Base-by-base conservation (phyloP, 2,113 vertebrate genomes). In the Leucopsar rothschildi region DNA sequence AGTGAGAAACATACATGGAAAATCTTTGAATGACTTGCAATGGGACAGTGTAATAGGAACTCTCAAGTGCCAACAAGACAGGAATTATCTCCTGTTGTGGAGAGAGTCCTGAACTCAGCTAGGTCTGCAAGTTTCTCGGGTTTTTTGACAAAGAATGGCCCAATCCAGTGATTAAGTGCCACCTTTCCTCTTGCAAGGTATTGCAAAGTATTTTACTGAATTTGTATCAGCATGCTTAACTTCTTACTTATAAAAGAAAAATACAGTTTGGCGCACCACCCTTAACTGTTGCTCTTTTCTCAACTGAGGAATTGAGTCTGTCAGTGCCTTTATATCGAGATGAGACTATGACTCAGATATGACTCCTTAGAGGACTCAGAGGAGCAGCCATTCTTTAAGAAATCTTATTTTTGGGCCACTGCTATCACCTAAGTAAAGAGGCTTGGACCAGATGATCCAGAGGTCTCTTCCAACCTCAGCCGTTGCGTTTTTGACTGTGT, bases 81-180 rank as follows among this genome's bases (percentile, higher is more conserved):
- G 11, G 14, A 47, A 37, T 5, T 5, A 5, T 27, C 29, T 79
- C 21, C 35, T 6, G 0, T 19, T 24, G 42, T 24, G 13, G 9
- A 50, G 24, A 44, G 35, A 56, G 22, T 37, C 31, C 33, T 68
- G 21, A 86, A 33, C 19, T 39, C 22, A 11, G 18, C 35, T 40
- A 8, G 3, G 3, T 40, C 17, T 53, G 16, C 27, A 59, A 57
- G 3, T 5, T 65, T 50, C 31, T 15, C 2, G 4, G 18, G 0
- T 24, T 82, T 84, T 56, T 53, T 23, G 3, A 22, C 22, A 33
- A 56, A 39, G 14, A 6, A 6, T 18, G 3, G 29, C 16, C 44
- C 49, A 33, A 33, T 29, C 6, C 57, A 71, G 20, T 12, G 39
- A n/a, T 9, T 9, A 73, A 65, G 11, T 24, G 39, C 9, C 10